Conservation (phyloP, 1,140 invertebrate genomes). For the Hycleus phaleratus region DNA sequence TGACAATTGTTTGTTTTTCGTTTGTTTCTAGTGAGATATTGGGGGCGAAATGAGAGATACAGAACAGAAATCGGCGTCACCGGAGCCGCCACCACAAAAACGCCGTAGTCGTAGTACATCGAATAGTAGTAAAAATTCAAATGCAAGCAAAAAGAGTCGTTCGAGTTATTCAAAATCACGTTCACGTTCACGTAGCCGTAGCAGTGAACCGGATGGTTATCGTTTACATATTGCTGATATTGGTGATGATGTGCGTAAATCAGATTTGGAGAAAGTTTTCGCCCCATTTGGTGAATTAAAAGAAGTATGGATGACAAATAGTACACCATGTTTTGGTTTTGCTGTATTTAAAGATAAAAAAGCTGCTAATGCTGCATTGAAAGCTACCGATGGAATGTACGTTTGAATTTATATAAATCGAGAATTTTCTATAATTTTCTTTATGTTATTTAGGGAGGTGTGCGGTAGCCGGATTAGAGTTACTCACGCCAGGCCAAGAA, state of each 20-base stretch:
- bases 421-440: background rate
- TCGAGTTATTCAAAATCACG: conserved; percentile 32
- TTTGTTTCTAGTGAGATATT: no score
- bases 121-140: conserved; percentile 22
- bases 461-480: conserved; percentile 42
- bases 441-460: conserved; percentile 33
- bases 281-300: conserved; percentile 56
- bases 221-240: conserved; percentile 44
- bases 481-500: conserved; percentile 42
- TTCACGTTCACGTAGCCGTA: conserved; percentile 36
- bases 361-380: conserved; percentile 59
- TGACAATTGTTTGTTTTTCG: conserved; percentile 7
- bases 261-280: conserved; percentile 56
- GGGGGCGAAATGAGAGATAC: conserved; percentile 25
- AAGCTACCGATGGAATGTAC: conserved; percentile 57
- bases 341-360: conserved; percentile 63
- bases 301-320: conserved; percentile 66
- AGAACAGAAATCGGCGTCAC: conserved; percentile 24
- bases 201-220: conserved; percentile 39
- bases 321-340: conserved; percentile 64
- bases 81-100: conserved; percentile 12
- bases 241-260: conserved; percentile 44
- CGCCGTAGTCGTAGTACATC: conserved; percentile 30
- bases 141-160: conserved; percentile 29
- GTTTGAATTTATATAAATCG: conserved; percentile 12